phyloP scores from a whole-genome alignment of 1,140 invertebrate species.

The Euborellia annulipes region DNA sequence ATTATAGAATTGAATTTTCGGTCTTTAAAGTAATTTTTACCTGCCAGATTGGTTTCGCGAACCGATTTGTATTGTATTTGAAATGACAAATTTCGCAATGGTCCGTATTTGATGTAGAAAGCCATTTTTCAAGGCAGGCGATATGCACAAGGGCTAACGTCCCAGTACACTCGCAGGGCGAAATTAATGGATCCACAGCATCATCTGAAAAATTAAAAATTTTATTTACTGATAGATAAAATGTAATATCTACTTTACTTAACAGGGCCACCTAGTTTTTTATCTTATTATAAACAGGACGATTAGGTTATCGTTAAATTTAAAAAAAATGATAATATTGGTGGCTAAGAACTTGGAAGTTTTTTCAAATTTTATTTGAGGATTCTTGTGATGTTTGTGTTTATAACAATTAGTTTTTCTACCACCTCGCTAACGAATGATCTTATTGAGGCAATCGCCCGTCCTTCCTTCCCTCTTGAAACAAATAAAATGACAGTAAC shows the following conservation, averaged over 20 bases:
- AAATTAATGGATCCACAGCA: constrained; percentile 30
- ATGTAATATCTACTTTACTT: too few relatives aligned
- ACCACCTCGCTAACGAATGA: too few relatives aligned
- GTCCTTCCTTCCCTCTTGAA: too few relatives aligned
- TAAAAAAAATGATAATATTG: neutral
- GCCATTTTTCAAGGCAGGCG: constrained; percentile 40
- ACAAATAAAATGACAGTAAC: too few relatives aligned
- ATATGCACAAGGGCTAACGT: constrained; percentile 35
- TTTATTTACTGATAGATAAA: too few relatives aligned
- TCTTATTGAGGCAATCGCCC: too few relatives aligned
- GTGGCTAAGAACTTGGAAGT: neutral
- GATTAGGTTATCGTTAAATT: neutral
- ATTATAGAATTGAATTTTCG: too few relatives aligned
- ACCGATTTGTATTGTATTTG: constrained; percentile 27
- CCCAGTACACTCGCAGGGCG: constrained; percentile 40
- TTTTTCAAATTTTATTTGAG: neutral
- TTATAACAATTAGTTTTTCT: too few relatives aligned
- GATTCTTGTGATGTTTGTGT: neutral
- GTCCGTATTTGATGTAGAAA: constrained; percentile 34
- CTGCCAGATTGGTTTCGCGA: constrained; percentile 19
- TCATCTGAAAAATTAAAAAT: constrained; percentile 25
- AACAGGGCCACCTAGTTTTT: too few relatives aligned
- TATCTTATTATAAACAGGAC: neutral
- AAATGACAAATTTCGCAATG: constrained; percentile 42
- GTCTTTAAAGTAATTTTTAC: too few relatives aligned